A percentile compares a stretch with the other conserved stretches of the same genome.
Evolutionary conservation across 2,113 vertebrate species (phyloP).

Genomic region (Hydrochoerus hydrochaeris): DNA sequence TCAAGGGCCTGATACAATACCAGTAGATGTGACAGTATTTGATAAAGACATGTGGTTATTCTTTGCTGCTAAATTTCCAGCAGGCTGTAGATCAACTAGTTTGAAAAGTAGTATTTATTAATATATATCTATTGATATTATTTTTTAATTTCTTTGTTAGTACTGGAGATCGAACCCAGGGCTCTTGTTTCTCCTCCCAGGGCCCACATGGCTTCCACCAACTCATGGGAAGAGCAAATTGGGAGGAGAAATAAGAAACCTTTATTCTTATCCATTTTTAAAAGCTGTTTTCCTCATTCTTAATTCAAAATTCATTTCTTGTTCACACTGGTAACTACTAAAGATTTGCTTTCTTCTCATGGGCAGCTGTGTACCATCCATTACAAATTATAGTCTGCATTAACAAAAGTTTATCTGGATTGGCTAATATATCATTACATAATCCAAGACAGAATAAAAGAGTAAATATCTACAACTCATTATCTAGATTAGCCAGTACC

Average conservation of each 20-base stretch:
- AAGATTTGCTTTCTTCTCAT: background rate
- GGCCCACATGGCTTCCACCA: too few species aligned
- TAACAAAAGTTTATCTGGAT: background rate
- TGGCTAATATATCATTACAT: background rate
- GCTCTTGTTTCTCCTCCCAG: too few species aligned
- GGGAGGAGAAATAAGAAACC: too few species aligned
- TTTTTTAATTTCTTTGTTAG: background rate
- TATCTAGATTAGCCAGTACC: background rate
- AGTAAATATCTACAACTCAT: background rate
- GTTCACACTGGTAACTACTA: background rate
- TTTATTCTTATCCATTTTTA: background rate
- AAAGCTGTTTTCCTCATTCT: background rate
- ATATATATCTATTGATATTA: background rate
- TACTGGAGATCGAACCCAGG: background rate
- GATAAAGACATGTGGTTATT: background rate
- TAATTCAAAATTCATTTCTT: background rate
- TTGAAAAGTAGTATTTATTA: background rate
- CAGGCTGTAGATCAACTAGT: background rate
- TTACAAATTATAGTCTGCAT: background rate
- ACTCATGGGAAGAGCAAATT: too few species aligned
- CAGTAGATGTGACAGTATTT: background rate
- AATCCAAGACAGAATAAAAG: background rate
- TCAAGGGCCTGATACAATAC: background rate
- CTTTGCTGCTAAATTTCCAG: background rate
- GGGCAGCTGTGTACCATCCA: background rate